Percentiles rank a stretch among this genome's conserved stretches.
Conservation (phyloP, 2,797 vertebrate genomes). For the Falco concolor region DNA sequence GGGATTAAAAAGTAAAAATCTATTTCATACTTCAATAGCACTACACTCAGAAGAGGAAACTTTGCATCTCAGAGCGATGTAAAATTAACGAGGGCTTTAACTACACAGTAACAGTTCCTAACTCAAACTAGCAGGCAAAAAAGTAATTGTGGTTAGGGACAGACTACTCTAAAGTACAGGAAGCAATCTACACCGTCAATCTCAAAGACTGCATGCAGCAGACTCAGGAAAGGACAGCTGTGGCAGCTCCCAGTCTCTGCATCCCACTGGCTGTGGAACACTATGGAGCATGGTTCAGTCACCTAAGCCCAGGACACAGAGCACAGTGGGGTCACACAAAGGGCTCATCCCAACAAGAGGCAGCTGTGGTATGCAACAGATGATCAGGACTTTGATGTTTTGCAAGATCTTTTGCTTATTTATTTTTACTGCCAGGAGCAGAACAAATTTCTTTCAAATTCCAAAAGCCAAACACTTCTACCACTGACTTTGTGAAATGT, state of each 20-base stretch:
- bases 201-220: neutral
- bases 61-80: neutral
- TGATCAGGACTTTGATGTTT: neutral
- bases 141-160: neutral
- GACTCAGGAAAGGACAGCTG: neutral
- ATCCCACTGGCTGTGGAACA: neutral
- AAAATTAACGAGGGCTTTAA: neutral
- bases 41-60: neutral
- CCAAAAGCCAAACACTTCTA: neutral
- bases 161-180: neutral
- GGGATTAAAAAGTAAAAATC: neutral
- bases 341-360: neutral
- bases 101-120: neutral
- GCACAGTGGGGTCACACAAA: neutral
- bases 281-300: fast-evolving
- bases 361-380: neutral
- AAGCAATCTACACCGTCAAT: neutral
- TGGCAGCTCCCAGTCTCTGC: neutral
- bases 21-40: neutral
- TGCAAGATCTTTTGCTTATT: neutral
- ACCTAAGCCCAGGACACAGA: neutral
- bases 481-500: fast-evolving
- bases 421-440: neutral
- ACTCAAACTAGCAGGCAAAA: neutral
- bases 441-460: neutral